phyloP scores from a whole-genome alignment of 2,797 vertebrate species.

The Manis crassicaudata region DNA sequence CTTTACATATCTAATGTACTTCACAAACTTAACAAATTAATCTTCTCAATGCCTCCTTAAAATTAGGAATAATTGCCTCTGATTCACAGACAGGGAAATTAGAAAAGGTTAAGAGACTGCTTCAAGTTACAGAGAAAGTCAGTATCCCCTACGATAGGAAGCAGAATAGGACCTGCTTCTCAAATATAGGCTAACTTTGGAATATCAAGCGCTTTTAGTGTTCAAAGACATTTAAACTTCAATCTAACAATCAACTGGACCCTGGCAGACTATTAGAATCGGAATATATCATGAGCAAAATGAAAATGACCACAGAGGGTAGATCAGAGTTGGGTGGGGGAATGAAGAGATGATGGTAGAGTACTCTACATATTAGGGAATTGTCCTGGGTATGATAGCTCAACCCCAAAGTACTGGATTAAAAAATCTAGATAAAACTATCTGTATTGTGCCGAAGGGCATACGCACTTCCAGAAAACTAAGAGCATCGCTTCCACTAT shows the following conservation, averaged over 20 bases:
- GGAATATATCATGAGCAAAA: background rate
- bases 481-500: background rate
- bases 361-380: rapidly evolving
- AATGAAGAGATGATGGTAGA: background rate
- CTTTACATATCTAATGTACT: constrained; percentile 65
- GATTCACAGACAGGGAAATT: constrained; percentile 58
- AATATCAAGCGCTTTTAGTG: constrained; percentile 30
- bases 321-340: background rate
- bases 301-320: background rate
- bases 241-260: constrained; percentile 14
- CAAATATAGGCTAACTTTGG: constrained; percentile 27
- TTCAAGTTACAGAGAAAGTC: constrained; percentile 49
- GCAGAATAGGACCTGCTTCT: background rate
- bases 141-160: constrained; percentile 15
- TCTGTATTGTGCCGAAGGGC: background rate
- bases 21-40: constrained; percentile 78
- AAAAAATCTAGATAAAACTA: background rate
- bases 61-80: constrained; percentile 68
- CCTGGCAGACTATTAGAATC: background rate
- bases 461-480: background rate
- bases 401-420: background rate
- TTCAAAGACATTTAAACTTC: constrained; percentile 31
- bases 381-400: background rate
- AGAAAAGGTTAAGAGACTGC: constrained; percentile 67
- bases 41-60: constrained; percentile 70